Evolutionary conservation across 2,888 invertebrate species (phyloP).

Genomic region (Lomographa bimaculata): DNA sequence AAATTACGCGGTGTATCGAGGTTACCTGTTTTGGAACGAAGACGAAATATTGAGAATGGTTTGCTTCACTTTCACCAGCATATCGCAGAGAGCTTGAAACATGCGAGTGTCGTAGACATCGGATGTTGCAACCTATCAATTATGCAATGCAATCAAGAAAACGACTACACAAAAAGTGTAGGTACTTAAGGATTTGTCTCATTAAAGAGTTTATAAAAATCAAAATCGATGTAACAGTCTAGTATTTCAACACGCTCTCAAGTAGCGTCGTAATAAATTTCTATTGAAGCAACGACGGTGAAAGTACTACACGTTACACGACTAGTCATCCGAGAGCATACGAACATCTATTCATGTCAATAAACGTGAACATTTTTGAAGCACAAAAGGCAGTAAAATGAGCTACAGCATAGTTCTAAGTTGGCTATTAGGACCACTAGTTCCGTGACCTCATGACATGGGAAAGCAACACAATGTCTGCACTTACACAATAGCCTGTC

Average conservation of each 20-base stretch:
- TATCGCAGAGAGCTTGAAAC: constrained; percentile 33
- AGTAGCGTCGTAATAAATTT: background rate
- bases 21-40: constrained; percentile 43
- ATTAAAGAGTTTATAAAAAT: constrained; percentile 2
- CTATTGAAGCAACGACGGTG: constrained; percentile 8
- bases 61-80: constrained; percentile 51
- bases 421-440: constrained; percentile 13
- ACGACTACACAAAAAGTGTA: too few relatives aligned
- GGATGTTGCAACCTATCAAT: constrained; percentile 26
- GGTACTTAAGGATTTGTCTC: constrained; percentile 14
- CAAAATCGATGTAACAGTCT: background rate
- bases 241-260: constrained; percentile 6
- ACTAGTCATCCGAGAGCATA: constrained; percentile 4
- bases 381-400: too few relatives aligned
- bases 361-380: too few relatives aligned
- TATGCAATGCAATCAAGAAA: constrained; percentile 28
- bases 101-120: constrained; percentile 20
- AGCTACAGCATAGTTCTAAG: too few relatives aligned
- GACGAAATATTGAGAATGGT: constrained; percentile 40
- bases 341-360: constrained; percentile 4
- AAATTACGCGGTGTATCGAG: constrained; percentile 45
- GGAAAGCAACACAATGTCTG: constrained; percentile 31
- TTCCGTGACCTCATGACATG: constrained; percentile 29
- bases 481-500: constrained; percentile 28
- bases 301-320: constrained; percentile 12